A percentile compares a stretch with the other conserved stretches of the same genome.
phyloP scores from a whole-genome alignment of 2,888 invertebrate species.

The Protodeltote pygarga region DNA sequence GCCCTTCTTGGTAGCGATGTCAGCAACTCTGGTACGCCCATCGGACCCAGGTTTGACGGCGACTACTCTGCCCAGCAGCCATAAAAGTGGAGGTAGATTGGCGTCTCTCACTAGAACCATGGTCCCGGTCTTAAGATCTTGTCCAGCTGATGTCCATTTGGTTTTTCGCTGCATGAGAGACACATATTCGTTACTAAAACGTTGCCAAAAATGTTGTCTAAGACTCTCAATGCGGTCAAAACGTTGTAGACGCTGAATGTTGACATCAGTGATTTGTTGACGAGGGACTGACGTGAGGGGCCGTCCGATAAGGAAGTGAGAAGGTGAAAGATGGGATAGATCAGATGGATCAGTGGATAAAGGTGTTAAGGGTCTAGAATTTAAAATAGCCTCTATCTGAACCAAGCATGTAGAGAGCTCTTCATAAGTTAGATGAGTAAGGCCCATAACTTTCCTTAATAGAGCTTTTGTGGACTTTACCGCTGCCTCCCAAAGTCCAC shows the following conservation, averaged over 20 bases:
- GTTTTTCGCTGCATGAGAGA: background rate
- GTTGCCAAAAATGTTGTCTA: background rate
- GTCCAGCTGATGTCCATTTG: background rate
- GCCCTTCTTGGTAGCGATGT: background rate
- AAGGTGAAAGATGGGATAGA: constrained; percentile 1
- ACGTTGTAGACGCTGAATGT: background rate
- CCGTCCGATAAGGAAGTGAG: background rate
- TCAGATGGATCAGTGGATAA: constrained; percentile 3
- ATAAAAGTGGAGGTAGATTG: background rate
- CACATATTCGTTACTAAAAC: constrained; percentile 1
- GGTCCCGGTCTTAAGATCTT: background rate
- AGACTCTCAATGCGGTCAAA: background rate
- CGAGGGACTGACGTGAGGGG: constrained; percentile 3
- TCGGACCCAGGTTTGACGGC: constrained; percentile 1
- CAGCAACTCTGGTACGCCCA: background rate
- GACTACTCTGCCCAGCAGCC: constrained; percentile 1
- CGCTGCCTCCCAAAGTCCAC: background rate
- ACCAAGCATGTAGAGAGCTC: too few species aligned
- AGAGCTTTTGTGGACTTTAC: background rate
- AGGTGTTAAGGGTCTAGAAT: too few species aligned
- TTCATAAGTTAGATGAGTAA: background rate
- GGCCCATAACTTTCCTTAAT: background rate
- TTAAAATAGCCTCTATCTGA: too few species aligned
- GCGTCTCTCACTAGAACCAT: background rate
- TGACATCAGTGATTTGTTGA: background rate